Conservation (phyloP, 2,113 vertebrate genomes). For the Catharus fuscescens region DNA sequence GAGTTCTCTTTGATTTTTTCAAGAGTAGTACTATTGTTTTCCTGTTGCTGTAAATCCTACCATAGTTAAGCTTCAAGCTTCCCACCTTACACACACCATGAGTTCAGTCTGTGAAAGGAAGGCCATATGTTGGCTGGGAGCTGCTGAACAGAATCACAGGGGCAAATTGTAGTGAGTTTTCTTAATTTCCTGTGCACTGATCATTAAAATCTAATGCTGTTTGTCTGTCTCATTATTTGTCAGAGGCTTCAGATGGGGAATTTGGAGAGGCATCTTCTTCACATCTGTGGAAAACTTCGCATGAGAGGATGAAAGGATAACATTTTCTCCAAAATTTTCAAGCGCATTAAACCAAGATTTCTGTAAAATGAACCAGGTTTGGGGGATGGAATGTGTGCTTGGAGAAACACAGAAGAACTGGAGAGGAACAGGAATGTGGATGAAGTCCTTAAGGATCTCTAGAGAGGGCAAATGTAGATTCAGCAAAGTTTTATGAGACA, state of each 20-base stretch:
- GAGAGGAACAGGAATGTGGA: not conserved
- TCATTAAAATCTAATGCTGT: conserved; percentile 11
- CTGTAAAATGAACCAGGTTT: fast-evolving
- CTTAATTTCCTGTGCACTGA: not conserved
- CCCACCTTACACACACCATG: not conserved
- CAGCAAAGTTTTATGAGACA: not conserved
- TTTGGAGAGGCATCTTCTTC: not conserved
- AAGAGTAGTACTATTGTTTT: not conserved
- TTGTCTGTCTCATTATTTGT: conserved; percentile 28
- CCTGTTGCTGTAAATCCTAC: not conserved
- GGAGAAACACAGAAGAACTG: not conserved
- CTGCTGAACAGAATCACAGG: not conserved
- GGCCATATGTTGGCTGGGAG: not conserved
- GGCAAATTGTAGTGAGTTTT: not conserved
- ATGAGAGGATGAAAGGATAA: not conserved
- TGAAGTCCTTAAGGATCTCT: not conserved
- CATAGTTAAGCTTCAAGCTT: not conserved
- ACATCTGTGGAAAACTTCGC: not conserved
- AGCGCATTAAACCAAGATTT: not conserved
- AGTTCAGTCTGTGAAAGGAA: not conserved
- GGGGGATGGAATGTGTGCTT: not conserved
- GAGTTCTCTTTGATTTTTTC: not conserved
- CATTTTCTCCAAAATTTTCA: not conserved
- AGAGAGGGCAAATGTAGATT: not conserved
- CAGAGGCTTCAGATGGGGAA: not conserved